phyloP scores from a whole-genome alignment of 2,113 vertebrate species.

The Cepphus grylle region DNA sequence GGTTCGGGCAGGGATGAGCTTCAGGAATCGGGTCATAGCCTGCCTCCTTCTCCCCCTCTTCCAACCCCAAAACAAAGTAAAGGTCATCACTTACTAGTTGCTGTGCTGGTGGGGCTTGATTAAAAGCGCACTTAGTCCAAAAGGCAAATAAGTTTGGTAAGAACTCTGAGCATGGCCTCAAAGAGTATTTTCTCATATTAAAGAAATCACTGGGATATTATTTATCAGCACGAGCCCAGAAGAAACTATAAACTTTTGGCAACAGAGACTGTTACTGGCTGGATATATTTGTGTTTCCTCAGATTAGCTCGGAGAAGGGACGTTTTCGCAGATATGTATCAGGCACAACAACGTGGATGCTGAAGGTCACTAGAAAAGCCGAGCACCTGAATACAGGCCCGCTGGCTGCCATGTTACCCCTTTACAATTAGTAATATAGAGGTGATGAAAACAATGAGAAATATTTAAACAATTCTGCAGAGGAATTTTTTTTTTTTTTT shows the following conservation, averaged over 20 bases:
- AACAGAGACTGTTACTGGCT: background rate
- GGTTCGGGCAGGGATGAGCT: background rate
- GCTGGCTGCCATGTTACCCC: background rate
- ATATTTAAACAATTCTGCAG: background rate
- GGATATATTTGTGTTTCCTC: background rate
- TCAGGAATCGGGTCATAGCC: accelerated
- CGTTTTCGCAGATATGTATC: background rate
- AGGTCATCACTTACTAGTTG: background rate
- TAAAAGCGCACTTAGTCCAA: background rate
- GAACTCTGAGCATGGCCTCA: background rate
- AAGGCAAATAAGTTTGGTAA: background rate
- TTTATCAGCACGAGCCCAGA: background rate
- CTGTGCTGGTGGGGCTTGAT: background rate
- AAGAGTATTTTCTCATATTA: background rate
- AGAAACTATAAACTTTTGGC: background rate
- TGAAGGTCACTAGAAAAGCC: background rate
- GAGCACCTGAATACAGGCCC: background rate
- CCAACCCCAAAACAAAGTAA: background rate
- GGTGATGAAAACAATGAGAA: background rate
- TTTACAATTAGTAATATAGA: background rate
- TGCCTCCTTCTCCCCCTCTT: background rate
- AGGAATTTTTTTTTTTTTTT: background rate
- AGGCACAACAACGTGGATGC: background rate
- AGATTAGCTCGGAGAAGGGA: background rate
- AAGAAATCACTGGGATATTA: background rate